phyloP scores from a whole-genome alignment of 2,797 vertebrate genomes.

The Muscicapa comitata region DNA sequence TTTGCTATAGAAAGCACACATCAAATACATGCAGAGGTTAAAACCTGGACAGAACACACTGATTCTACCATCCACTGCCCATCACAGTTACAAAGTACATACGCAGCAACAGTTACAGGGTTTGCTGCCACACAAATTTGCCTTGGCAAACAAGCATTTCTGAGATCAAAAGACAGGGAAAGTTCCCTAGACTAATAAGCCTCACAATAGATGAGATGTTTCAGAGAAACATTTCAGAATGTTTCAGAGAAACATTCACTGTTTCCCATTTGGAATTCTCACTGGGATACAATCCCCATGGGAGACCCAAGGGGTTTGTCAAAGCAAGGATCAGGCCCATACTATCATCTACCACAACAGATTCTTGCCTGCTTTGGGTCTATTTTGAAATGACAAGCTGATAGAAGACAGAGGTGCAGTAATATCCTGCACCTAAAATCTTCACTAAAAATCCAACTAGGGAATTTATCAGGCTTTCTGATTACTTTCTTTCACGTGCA shows the following conservation, averaged over 20 bases:
- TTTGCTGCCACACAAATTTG: background rate
- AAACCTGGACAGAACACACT: background rate
- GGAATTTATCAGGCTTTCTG: background rate
- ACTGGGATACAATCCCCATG: background rate
- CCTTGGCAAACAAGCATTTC: background rate
- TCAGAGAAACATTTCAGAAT: background rate
- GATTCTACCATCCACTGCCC: background rate
- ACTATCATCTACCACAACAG: background rate
- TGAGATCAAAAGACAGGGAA: background rate
- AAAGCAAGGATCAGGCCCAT: background rate
- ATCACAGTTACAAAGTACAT: background rate
- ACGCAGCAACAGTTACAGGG: background rate
- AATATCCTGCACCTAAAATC: background rate
- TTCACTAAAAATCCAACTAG: background rate
- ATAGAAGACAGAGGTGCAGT: background rate
- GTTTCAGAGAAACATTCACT: background rate
- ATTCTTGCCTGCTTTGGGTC: rapidly evolving
- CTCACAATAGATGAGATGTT: background rate
- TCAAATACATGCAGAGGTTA: background rate
- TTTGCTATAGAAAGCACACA: background rate
- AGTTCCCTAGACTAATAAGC: background rate
- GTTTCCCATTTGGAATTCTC: background rate
- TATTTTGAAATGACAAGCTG: background rate
- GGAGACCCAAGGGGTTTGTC: background rate
- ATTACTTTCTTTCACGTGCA: background rate